Conservation (phyloP, 2,888 invertebrate genomes). For the Helleia helle region DNA sequence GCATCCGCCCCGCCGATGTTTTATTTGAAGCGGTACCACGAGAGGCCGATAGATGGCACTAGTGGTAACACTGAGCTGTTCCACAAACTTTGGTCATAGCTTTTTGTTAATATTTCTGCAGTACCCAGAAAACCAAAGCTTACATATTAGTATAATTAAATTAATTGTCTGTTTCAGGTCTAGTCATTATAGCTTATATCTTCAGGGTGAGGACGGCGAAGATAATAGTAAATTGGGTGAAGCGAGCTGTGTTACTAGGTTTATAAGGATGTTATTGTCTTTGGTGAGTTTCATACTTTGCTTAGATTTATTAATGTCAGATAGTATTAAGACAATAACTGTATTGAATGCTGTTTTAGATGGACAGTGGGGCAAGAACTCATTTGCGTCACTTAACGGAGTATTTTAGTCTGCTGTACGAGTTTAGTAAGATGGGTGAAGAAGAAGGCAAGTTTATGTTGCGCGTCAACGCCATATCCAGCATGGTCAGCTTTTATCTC, state of each 20-base stretch:
- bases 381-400: constrained; percentile 92
- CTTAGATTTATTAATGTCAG: background rate
- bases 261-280: constrained; percentile 89
- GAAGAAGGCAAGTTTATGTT: constrained; percentile 92
- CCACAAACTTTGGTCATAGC: no score
- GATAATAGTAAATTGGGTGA: constrained; percentile 80
- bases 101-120: no score
- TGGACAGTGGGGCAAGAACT: constrained; percentile 91
- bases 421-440: constrained; percentile 96
- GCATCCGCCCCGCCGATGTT: no score
- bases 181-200: constrained; percentile 78
- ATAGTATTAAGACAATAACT: background rate
- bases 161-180: constrained; percentile 56
- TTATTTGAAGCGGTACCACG: no score
- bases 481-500: constrained; percentile 93
- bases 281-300: constrained; percentile 72
- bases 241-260: constrained; percentile 92
- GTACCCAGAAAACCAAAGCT: no score
- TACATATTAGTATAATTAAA: background rate
- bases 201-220: constrained; percentile 70
- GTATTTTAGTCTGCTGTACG: constrained; percentile 92
- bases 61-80: no score
- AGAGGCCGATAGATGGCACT: no score
- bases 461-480: constrained; percentile 89
- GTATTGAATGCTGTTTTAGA: constrained; percentile 39